These are phyloP conservation scores for Felis catus DNA, from an alignment of 2,113 vertebrate species.

Conservation along the genomic window DNA sequence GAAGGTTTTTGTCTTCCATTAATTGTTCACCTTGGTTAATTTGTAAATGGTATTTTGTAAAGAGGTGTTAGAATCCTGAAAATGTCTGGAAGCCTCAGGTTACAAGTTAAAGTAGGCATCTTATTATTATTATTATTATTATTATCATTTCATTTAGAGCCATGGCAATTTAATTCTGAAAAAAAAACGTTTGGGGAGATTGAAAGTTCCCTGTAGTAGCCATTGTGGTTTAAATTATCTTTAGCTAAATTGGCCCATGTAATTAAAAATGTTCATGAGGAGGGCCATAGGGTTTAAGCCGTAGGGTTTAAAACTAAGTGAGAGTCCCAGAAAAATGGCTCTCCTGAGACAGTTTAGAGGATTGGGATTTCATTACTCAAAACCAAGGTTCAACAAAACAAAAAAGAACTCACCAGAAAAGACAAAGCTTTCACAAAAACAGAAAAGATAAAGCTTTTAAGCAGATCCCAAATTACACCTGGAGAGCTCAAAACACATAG, in stretches of 20 bases:
- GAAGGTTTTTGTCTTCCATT: neutral
- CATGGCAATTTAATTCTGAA: neutral
- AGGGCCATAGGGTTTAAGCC: neutral
- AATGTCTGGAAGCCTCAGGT: neutral
- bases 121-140: neutral
- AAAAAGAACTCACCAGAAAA: neutral
- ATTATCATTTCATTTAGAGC: neutral
- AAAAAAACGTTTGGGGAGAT: neutral
- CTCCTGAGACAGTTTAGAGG: no score
- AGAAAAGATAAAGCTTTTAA: neutral
- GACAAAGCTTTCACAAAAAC: neutral
- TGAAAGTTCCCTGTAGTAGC: neutral
- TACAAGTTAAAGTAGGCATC: neutral
- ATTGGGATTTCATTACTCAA: no score
- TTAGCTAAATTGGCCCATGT: neutral
- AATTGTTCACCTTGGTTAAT: neutral
- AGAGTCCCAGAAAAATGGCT: neutral
- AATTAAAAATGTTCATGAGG: neutral
- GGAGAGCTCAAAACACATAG: no score
- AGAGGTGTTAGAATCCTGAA: neutral
- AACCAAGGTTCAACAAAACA: no score
- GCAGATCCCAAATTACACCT: neutral
- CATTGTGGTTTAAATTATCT: neutral
- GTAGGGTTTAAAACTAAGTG: neutral
- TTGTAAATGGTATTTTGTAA: neutral